Conservation (phyloP, 2,888 invertebrate genomes). For the Xylota segnis region DNA sequence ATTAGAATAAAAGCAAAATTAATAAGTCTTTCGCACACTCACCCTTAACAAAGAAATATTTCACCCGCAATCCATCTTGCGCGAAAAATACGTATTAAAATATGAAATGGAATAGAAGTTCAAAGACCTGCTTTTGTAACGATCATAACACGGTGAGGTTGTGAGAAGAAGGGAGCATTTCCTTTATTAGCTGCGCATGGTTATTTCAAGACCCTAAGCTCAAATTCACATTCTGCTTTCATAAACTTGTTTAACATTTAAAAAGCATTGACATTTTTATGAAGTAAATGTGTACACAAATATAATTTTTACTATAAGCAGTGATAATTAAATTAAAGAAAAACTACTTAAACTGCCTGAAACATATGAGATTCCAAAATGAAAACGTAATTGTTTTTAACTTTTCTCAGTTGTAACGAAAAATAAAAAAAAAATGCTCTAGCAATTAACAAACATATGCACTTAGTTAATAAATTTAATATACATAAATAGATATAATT, state of each 20-base stretch:
- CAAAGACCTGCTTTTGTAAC: slow-evolving; percentile 65
- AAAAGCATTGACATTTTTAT: background rate
- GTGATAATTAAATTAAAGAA: slow-evolving; percentile 40
- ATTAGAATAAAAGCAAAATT: slow-evolving; percentile 29
- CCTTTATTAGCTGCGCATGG: slow-evolving; percentile 33
- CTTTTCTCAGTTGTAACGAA: slow-evolving; percentile 16
- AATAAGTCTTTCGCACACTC: slow-evolving; percentile 47
- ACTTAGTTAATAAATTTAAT: slow-evolving; percentile 10
- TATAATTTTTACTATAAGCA: slow-evolving; percentile 15
- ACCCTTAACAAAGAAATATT: slow-evolving; percentile 42
- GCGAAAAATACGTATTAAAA: slow-evolving; percentile 5
- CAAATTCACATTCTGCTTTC: slow-evolving; percentile 43
- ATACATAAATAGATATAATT: background rate
- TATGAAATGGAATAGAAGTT: slow-evolving; percentile 56
- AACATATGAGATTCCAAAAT: slow-evolving; percentile 39
- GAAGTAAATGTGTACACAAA: background rate
- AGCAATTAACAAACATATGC: slow-evolving; percentile 7
- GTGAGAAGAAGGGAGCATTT: slow-evolving; percentile 79
- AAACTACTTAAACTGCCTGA: slow-evolving; percentile 63
- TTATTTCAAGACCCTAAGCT: slow-evolving; percentile 26
- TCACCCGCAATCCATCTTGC: slow-evolving; percentile 16
- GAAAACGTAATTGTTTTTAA: slow-evolving; percentile 1
- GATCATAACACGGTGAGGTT: slow-evolving; percentile 54
- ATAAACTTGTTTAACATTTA: slow-evolving; percentile 14
- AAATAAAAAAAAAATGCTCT: slow-evolving; percentile 5